Conservation (phyloP, 2,113 vertebrate species). For the Larimichthys polyactis region DNA sequence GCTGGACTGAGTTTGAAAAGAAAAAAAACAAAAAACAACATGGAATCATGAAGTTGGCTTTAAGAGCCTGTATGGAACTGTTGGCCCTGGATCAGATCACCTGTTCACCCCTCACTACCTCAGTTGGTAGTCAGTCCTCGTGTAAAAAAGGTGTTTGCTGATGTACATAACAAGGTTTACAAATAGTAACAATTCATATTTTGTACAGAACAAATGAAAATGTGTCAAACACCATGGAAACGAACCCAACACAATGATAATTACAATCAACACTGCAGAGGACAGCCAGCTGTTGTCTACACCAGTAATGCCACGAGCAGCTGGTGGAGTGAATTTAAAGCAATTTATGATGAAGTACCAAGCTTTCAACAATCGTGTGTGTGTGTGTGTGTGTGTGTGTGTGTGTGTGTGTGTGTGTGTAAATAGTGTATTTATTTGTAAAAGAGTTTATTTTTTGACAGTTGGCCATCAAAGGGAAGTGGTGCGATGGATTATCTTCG, state of each 20-base stretch:
- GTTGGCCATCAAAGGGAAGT: conserved; percentile 42
- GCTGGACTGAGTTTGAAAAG: conserved; percentile 34
- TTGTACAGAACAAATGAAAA: conserved; percentile 39
- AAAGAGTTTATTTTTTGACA: conserved; percentile 69
- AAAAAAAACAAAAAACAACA: background rate
- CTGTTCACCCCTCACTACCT: conserved; percentile 36
- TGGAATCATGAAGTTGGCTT: conserved; percentile 13
- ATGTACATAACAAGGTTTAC: conserved; percentile 48
- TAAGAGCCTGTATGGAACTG: background rate
- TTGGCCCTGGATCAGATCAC: conserved; percentile 17
- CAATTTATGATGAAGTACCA: conserved; percentile 39
- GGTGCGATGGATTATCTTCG: conserved; percentile 1
- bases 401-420: conserved; percentile 29
- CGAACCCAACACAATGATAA: conserved; percentile 3
- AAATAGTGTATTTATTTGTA: conserved; percentile 70
- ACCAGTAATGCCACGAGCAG: background rate
- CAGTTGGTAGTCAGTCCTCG: conserved; percentile 54
- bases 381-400: no score
- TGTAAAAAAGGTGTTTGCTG: conserved; percentile 30
- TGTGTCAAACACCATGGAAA: conserved; percentile 12
- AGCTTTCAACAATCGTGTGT: conserved; percentile 29
- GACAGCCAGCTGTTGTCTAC: conserved; percentile 8
- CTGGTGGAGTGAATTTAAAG: conserved; percentile 31
- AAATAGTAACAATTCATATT: conserved; percentile 34
- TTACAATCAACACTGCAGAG: background rate